Conservation (phyloP, 2,888 invertebrate genomes). For the Leistus spinibarbis region DNA sequence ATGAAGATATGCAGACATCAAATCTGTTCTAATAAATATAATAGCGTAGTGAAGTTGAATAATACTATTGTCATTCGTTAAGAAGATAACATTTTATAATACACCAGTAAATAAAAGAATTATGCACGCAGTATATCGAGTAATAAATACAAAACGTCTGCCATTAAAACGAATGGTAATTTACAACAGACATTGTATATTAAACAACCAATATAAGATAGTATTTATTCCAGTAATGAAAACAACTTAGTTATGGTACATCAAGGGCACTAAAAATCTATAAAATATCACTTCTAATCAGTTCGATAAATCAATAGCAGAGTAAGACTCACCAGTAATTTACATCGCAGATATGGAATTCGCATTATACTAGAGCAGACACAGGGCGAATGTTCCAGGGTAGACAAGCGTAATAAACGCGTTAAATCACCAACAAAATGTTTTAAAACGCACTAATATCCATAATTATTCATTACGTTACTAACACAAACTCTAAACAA, state of each 20-base stretch:
- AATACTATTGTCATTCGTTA: background rate
- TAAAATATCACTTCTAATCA: slow-evolving; percentile 22
- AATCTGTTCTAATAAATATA: background rate
- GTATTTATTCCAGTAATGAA: slow-evolving; percentile 36
- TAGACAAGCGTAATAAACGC: background rate
- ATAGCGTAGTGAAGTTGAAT: background rate
- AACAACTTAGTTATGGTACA: background rate
- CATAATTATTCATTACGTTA: background rate
- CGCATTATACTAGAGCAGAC: background rate
- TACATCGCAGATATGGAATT: background rate
- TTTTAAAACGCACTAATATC: background rate
- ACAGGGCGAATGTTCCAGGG: background rate
- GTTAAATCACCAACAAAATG: background rate
- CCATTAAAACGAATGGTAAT: slow-evolving; percentile 22
- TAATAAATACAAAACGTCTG: slow-evolving; percentile 2
- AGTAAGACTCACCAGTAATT: background rate
- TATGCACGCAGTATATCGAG: background rate
- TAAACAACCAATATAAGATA: slow-evolving; percentile 25
- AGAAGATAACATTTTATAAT: too few species aligned
- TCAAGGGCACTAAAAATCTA: background rate
- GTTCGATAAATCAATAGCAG: slow-evolving; percentile 18
- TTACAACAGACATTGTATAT: slow-evolving; percentile 19
- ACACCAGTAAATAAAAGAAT: background rate
- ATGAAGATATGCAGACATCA: background rate
- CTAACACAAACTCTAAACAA: background rate